Percentiles rank a stretch among this genome's conserved stretches.
phyloP scores from a whole-genome alignment of 2,888 invertebrate genomes.

The Agelastica alni region DNA sequence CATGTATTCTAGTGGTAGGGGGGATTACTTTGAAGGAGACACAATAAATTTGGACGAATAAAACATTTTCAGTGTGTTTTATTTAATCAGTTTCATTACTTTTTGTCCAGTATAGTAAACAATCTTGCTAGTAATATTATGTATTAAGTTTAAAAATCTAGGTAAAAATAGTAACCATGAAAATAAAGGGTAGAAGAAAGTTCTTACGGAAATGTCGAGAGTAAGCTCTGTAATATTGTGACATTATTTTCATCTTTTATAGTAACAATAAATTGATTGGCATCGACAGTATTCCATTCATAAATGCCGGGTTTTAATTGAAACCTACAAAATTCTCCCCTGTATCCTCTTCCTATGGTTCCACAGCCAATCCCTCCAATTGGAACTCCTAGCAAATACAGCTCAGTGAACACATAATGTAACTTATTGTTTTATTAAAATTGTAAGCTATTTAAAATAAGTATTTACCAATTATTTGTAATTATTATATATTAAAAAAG shows the following conservation, averaged over 20 bases:
- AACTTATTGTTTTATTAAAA: neutral
- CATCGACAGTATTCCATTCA: conserved; percentile 79
- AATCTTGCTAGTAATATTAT: no score
- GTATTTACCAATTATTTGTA: neutral
- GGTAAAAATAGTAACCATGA: no score
- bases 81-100: no score
- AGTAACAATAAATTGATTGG: conserved; percentile 90
- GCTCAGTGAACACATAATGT: no score
- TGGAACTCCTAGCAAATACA: conserved; percentile 68
- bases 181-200: neutral
- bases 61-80: no score
- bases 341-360: conserved; percentile 88
- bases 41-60: no score
- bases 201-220: conserved; percentile 74
- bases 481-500: neutral
- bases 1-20: no score
- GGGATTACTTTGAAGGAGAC: no score
- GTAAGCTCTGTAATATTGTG: conserved; percentile 77
- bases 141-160: no score
- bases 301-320: conserved; percentile 88
- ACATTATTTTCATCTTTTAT: conserved; percentile 70
- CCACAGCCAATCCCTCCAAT: conserved; percentile 82
- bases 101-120: no score
- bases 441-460: neutral
- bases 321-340: conserved; percentile 91